Percentiles rank a stretch among this genome's conserved stretches.
These are phyloP conservation scores for Merluccius polli DNA, from an alignment of 2,797 vertebrate species.

Conservation along the genomic window DNA sequence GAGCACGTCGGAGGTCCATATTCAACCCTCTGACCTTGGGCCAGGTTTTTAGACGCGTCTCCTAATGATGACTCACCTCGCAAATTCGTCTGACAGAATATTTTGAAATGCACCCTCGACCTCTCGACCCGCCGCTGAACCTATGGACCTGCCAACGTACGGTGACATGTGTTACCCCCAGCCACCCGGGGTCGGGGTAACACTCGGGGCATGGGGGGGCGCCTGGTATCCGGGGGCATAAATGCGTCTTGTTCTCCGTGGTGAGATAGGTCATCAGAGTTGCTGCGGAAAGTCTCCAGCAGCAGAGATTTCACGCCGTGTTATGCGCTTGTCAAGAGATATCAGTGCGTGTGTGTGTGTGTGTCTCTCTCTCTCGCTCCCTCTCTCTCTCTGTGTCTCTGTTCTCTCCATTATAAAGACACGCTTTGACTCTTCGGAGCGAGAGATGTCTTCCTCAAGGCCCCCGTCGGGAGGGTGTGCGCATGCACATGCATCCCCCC, in stretches of 20 bases:
- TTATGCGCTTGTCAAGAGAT: conserved; percentile 52
- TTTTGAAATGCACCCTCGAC: background rate
- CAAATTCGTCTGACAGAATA: background rate
- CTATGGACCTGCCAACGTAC: background rate
- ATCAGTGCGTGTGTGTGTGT: conserved; percentile 20
- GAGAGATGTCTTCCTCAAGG: conserved; percentile 39
- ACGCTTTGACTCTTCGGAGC: conserved; percentile 44
- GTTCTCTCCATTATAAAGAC: conserved; percentile 56
- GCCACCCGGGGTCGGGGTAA: conserved; percentile 16
- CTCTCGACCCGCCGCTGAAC: background rate
- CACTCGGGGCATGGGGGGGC: conserved; percentile 27
- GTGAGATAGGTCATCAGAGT: conserved; percentile 64
- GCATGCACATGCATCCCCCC: background rate
- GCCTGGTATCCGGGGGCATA: conserved; percentile 52
- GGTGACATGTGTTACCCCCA: conserved; percentile 50
- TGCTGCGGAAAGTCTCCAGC: conserved; percentile 52
- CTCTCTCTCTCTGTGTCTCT: conserved; percentile 7
- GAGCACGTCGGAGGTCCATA: background rate
- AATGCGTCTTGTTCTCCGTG: conserved; percentile 69
- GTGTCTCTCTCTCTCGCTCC: conserved; percentile 1
- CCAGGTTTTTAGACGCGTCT: too few relatives aligned
- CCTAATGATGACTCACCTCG: too few relatives aligned
- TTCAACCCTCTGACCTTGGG: background rate
- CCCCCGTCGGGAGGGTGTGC: conserved; percentile 6
- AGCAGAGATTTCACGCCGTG: conserved; percentile 59